Base-by-base conservation (phyloP, 2,888 invertebrate species). In the Xanthostigma xanthostigma region DNA sequence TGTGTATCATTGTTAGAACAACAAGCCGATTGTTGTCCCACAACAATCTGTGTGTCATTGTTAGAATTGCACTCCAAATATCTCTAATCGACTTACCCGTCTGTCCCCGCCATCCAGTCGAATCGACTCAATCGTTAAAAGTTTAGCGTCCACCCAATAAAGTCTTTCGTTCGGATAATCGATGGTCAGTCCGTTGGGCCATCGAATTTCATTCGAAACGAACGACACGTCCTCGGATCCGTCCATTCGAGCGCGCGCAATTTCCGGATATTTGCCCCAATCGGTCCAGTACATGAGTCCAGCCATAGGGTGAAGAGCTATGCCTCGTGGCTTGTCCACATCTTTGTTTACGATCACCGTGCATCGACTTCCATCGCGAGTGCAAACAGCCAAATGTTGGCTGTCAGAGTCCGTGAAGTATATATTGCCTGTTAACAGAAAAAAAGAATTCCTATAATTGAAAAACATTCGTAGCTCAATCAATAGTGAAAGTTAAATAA, bases 201-300 rank as follows among this genome's bases (percentile, higher is more conserved):
- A 90, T 17, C 69, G 66, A 27, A 84, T 71, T 52, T 85, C 68
- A 0, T 73, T 65, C 1, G 71, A 70, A 0, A 92, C 75, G 46
- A 95, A 71, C 0, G 73, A 61, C 5, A 62, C 62, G 0, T 78
- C 68, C 1, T 75, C 58, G 1, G 74, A 68, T 3, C 95, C 96
- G 65, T 96, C 90, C 94, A 96, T 92, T 8, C 78, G 75, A 8
- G 91, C 78, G 9, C 74, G 69, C 56, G 83, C 85, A 55, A 96
- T 91, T 59, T 83, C 74, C 0, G 85, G 77, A 9, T 67, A 70
- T 0, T 65, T 58, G 4, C 87, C 87, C 86, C 89, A 92, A 64
- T 95, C 93, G 1, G 88, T 81, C 93, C 94, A 96, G 67, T 81
- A 95, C 80, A 96, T 84, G 67, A 68, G 82, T 75, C 87, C 86